Conservation (phyloP, 2,888 invertebrate genomes). For the Patella pellucida region DNA sequence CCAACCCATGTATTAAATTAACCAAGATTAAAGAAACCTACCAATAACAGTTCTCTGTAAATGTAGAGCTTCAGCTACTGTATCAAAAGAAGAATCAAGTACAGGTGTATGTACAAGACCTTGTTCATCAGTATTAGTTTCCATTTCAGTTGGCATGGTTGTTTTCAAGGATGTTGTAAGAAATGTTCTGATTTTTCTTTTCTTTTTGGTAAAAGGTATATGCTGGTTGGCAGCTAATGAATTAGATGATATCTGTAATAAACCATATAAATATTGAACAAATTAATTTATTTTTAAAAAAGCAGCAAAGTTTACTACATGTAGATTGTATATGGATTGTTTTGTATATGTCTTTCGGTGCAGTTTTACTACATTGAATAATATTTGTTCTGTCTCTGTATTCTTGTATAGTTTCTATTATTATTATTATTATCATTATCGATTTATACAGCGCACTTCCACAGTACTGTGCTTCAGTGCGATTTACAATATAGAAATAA, state of each 20-base stretch:
- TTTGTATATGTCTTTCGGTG: too few relatives aligned
- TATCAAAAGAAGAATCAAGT: conserved; percentile 57
- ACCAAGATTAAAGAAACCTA: conserved; percentile 33
- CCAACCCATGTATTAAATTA: too few relatives aligned
- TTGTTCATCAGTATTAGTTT: not conserved
- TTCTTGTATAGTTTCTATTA: too few relatives aligned
- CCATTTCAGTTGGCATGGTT: not conserved
- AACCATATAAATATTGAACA: not conserved
- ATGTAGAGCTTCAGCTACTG: conserved; percentile 69
- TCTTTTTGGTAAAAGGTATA: not conserved
- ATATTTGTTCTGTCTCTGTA: too few relatives aligned
- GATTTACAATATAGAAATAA: too few relatives aligned
- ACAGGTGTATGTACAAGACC: not conserved
- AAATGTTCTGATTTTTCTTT: not conserved
- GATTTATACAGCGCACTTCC: too few relatives aligned
- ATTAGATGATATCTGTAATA: conserved; percentile 53
- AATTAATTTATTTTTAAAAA: not conserved
- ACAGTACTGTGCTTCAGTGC: too few relatives aligned
- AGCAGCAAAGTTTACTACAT: too few relatives aligned
- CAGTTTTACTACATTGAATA: too few relatives aligned
- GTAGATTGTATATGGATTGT: too few relatives aligned
- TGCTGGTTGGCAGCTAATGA: conserved; percentile 46
- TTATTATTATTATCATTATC: too few relatives aligned
- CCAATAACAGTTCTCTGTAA: conserved; percentile 71
- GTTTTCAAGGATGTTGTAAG: not conserved